Base-by-base conservation (phyloP, 2,888 invertebrate genomes). In the Caenorhabditis afra region DNA sequence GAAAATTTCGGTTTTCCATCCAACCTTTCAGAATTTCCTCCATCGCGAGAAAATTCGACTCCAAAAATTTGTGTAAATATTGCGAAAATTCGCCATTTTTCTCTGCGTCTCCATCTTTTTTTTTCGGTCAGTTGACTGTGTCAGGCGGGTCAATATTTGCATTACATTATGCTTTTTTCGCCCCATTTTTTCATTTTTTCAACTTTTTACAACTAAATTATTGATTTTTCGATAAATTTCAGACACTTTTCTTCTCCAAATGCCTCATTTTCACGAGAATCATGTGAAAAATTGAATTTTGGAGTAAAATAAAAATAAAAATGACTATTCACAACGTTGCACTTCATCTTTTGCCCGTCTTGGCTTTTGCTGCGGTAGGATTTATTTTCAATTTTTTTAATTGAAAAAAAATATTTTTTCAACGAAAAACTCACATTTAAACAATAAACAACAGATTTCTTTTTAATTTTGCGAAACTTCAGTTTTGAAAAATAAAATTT, bases 301-400 rank as follows among this genome's bases (percentile, higher is more conserved):
- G 5, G 5, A 11, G 52, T 23, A 41, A 41, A 11, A 41, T 47
- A 16, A 18, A n/a, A 14, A 29, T 20, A n/a, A 39, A 52, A 50
- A 81, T 86, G 82, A 81, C 81, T 10, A 11, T 84, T 37, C 84
- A 85, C 65, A 83, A 85, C 62, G 64, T 86, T 12, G 76, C 58
- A 7, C 73, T 85, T 12, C 83, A 85, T 70, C 59, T 83, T 39
- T 41, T 86, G 20, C 76, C 74, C 11, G 75, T 84, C 18, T 41
- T 66, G 7, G 23, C 81, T 11, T 86, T 86, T 44, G 52, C 70
- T 11, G 57, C 80, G 22, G 85, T 86, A 41, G 79, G 81, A 64
- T 41, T 41, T n/a, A 22, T 47, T 45, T 35, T 16, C 11, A 41
- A 41, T 41, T 14, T 14, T 41, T 41, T 41, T 41, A 41, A 41